Evolutionary conservation across 2,113 vertebrate species (phyloP).

Genomic region (Cephalopholis sonnerati): DNA sequence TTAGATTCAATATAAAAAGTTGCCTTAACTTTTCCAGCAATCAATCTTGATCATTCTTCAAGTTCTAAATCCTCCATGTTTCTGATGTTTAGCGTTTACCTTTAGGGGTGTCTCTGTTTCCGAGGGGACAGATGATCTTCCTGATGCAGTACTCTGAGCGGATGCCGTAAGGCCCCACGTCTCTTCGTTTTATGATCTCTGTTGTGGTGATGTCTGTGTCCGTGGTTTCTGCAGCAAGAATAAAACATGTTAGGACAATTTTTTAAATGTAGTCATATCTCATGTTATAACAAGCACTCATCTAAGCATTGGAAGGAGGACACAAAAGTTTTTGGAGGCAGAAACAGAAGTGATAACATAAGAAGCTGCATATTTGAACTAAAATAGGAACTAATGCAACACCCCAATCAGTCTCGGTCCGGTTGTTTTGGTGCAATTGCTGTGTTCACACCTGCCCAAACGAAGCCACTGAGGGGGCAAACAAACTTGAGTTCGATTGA

Average conservation of each 20-base stretch:
- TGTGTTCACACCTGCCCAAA: no score
- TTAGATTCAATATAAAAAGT: not conserved
- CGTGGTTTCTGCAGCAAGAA: slow-evolving; percentile 89
- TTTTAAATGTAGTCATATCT: not conserved
- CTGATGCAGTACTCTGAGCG: slow-evolving; percentile 98
- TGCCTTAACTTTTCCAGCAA: not conserved
- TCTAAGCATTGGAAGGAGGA: not conserved
- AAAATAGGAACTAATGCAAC: not conserved
- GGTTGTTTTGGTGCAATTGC: no score
- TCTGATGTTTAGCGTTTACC: slow-evolving; percentile 80
- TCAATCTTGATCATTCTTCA: not conserved
- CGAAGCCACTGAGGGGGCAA: no score
- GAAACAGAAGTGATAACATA: not conserved
- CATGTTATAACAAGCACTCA: not conserved
- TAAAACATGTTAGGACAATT: not conserved
- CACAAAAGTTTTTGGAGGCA: not conserved
- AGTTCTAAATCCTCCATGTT: not conserved
- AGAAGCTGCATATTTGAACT: not conserved
- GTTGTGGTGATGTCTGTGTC: slow-evolving; percentile 97
- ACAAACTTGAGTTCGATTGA: no score
- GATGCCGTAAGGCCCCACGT: slow-evolving; percentile 95
- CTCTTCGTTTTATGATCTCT: slow-evolving; percentile 97
- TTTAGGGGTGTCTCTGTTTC: slow-evolving; percentile 95
- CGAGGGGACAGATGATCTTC: slow-evolving; percentile 98
- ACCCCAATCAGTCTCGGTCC: no score